phyloP scores from a whole-genome alignment of 2,113 vertebrate genomes.

The Indicator indicator region DNA sequence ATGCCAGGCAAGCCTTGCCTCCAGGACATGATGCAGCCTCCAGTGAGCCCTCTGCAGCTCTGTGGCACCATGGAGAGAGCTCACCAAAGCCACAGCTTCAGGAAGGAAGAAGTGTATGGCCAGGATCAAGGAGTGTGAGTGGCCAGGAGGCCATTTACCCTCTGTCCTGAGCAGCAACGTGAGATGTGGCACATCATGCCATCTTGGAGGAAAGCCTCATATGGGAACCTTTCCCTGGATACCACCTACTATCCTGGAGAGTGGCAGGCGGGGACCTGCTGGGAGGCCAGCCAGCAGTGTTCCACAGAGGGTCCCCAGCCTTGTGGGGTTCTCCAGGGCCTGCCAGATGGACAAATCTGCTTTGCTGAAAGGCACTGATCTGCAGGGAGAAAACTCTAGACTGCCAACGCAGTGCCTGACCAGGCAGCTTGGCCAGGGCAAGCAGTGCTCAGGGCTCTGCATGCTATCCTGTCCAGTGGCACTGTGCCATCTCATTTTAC shows the following conservation, averaged over 20 bases:
- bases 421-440: neutral
- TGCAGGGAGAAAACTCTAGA: neutral
- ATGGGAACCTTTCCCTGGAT: neutral
- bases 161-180: neutral
- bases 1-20: neutral
- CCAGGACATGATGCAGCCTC: neutral
- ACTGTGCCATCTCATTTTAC: neutral
- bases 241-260: neutral
- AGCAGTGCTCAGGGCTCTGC: neutral
- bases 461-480: neutral
- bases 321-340: neutral
- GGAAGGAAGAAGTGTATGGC: neutral
- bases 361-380: neutral
- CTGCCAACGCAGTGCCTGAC: rapidly evolving
- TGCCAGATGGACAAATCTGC: neutral
- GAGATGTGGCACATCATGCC: neutral
- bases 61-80: neutral
- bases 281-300: neutral
- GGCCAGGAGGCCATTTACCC: neutral
- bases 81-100: neutral
- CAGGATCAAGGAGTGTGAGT: neutral
- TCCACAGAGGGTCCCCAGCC: neutral
- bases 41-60: neutral
- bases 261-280: neutral
- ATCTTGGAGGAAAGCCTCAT: neutral